Base-by-base conservation (phyloP, 2,113 vertebrate genomes). In the Triplophysa rosa region DNA sequence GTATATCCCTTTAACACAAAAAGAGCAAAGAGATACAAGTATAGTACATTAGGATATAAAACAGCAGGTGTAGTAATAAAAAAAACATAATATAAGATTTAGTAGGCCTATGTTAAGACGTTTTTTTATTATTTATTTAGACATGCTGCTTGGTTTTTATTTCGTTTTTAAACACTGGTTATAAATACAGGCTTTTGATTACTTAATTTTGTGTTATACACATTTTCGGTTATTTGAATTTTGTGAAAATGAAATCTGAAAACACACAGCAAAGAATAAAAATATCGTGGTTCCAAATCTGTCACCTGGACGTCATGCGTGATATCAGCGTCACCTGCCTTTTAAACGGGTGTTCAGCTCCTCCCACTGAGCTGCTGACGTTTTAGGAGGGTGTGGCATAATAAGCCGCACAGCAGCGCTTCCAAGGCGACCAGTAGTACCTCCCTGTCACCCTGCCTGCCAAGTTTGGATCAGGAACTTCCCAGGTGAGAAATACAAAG, bases 401-500 rank as follows among this genome's bases (percentile, higher is more conserved):
- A 62, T 77, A 58, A 54, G 63, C 73, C 10, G 42, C 16, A 45
- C 66, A 78, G 67, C 83, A 81, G 82, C 62, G 62, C 67, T 78
- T 82, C 79, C 87, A 87, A 87, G 89, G 91, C 87, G 90, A 90
- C 90, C 80, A 86, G 84, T 86, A 85, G 45, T 87, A 82, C 84
- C 84, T 89, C 89, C 86, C 83, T 82, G 87, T 81, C 64, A 82
- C 82, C 29, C 69, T 59, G 80, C 66, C 67, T 33, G 75, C 56
- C 80, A 54, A 79, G 78, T 80, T 79, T 83, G 79, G 87, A 90
- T 87, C 90, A 90, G 89, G 89, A 91, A 92, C 88, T 84, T 78
- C 24, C 67, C 89, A 90, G 93, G 93, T 92, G 91, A 87, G 91
- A 82, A 61, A 82, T 78, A 65, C 64, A 80, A 65, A 14, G 16